phyloP scores from a whole-genome alignment of 2,888 invertebrate species.

The Serripes groenlandicus region DNA sequence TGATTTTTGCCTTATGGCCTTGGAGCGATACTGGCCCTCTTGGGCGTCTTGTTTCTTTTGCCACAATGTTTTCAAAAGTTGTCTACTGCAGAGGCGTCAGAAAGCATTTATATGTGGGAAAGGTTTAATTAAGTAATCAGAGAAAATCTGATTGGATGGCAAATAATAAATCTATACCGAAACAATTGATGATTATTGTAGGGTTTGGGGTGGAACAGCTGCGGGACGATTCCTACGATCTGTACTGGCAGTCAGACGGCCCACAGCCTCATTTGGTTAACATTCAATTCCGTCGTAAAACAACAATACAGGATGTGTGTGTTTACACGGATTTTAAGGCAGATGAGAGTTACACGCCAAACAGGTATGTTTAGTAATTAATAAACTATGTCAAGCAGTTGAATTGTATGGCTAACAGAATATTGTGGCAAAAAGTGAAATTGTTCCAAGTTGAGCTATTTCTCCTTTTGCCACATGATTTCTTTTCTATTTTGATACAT shows the following conservation, averaged over 20 bases:
- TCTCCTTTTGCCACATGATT: too few species aligned
- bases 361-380: slow-evolving; percentile 88
- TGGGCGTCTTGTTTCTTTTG: too few species aligned
- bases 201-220: slow-evolving; percentile 99
- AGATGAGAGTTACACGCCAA: slow-evolving; percentile 99
- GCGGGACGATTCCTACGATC: slow-evolving; percentile 97
- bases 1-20: too few species aligned
- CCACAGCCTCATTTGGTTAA: slow-evolving; percentile 99
- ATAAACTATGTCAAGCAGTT: neutral
- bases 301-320: slow-evolving; percentile 97
- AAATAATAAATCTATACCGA: slow-evolving; percentile 27
- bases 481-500: too few species aligned
- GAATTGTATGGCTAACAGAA: neutral
- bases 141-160: too few species aligned
- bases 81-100: too few species aligned
- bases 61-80: too few species aligned
- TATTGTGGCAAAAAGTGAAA: too few species aligned
- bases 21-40: too few species aligned
- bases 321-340: slow-evolving; percentile 99
- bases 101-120: too few species aligned
- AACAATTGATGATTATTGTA: slow-evolving; percentile 82
- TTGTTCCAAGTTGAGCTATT: too few species aligned
- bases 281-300: slow-evolving; percentile 98
- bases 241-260: slow-evolving; percentile 99
- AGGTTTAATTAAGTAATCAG: too few species aligned